Evolutionary conservation across 2,797 vertebrate species (phyloP).

Genomic region (Enteromius radiatus): DNA sequence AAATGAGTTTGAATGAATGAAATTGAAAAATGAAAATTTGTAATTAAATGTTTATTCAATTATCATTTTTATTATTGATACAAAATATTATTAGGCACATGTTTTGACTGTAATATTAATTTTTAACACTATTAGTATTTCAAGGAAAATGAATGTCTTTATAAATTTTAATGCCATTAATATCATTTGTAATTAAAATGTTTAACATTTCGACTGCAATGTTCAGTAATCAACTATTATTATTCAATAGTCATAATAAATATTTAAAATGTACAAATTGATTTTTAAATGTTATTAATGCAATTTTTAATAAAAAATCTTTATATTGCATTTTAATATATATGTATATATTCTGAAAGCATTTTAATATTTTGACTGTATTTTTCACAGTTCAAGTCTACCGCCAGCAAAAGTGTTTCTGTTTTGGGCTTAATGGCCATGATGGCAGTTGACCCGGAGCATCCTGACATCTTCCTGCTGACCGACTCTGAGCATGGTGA

Average conservation of each 20-base stretch:
- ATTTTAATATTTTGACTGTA: slow-evolving; percentile 21
- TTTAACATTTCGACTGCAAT: background rate
- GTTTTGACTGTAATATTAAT: background rate
- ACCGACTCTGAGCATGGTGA: slow-evolving; percentile 96
- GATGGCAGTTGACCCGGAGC: slow-evolving; percentile 96
- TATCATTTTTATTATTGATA: background rate
- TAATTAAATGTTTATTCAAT: background rate
- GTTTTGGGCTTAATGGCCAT: slow-evolving; percentile 97
- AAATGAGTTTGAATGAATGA: too few relatives aligned
- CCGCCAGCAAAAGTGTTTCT: slow-evolving; percentile 88
- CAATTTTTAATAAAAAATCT: background rate
- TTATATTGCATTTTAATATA: background rate
- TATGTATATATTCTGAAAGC: background rate
- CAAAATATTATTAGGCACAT: background rate
- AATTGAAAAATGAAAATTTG: too few relatives aligned
- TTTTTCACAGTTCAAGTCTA: slow-evolving; percentile 91
- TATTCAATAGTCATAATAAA: too few relatives aligned
- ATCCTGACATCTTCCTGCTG: slow-evolving; percentile 93
- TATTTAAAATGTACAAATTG: background rate
- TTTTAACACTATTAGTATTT: background rate
- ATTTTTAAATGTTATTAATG: background rate
- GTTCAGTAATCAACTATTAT: background rate
- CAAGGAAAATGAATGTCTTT: background rate
- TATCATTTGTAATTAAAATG: background rate
- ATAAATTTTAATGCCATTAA: background rate